phyloP scores from a whole-genome alignment of 2,888 invertebrate species.

The Amphimallon solstitiale region DNA sequence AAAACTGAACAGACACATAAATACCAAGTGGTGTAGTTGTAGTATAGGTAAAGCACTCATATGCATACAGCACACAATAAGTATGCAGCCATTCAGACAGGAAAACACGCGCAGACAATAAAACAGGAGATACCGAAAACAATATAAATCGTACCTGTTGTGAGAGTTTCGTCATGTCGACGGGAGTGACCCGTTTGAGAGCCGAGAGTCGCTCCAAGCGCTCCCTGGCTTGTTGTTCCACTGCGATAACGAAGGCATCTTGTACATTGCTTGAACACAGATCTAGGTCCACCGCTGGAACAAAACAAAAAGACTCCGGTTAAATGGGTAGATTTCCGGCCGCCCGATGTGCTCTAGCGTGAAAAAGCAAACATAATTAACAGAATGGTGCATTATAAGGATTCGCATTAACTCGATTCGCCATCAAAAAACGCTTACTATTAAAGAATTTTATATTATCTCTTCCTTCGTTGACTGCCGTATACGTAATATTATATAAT shows the following conservation, averaged over 20 bases:
- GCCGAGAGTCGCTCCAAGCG: conserved; percentile 92
- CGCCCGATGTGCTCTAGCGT: too few species aligned
- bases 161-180: conserved; percentile 91
- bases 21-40: too few species aligned
- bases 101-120: conserved; percentile 3
- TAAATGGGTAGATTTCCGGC: too few species aligned
- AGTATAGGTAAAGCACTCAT: too few species aligned
- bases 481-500: too few species aligned
- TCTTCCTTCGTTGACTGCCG: too few species aligned
- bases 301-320: conserved; percentile 44
- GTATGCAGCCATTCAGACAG: conserved; percentile 6
- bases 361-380: too few species aligned
- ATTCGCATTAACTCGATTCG: too few species aligned
- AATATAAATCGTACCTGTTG: conserved; percentile 70
- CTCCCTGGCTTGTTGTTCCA: conserved; percentile 94
- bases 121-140: conserved; percentile 9
- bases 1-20: too few species aligned
- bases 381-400: too few species aligned
- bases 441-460: too few species aligned
- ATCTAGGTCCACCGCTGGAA: conserved; percentile 85
- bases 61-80: conserved; percentile 2
- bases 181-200: conserved; percentile 91
- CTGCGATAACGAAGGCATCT: conserved; percentile 98
- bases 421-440: too few species aligned
- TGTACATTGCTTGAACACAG: conserved; percentile 82